phyloP scores from a whole-genome alignment of 2,888 invertebrate genomes.

The Ceriagrion tenellum region DNA sequence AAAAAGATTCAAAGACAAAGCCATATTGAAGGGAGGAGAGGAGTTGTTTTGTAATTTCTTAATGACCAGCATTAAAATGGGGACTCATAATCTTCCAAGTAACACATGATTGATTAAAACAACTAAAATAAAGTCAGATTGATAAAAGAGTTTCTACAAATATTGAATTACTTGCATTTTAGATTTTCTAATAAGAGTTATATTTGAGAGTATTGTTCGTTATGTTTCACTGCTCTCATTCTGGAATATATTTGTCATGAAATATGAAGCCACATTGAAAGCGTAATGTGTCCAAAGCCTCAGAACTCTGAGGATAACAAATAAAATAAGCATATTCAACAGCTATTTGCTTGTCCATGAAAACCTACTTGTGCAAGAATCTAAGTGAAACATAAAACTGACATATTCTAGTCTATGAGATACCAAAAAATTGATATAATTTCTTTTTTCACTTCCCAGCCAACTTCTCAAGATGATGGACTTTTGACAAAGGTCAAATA shows the following conservation, averaged over 20 bases:
- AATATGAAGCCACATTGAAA: constrained; percentile 59
- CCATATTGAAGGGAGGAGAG: neutral
- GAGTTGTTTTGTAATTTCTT: neutral
- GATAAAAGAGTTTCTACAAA: neutral
- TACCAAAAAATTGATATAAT: constrained; percentile 9
- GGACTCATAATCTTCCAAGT: neutral
- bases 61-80: constrained; percentile 5
- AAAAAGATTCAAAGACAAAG: neutral
- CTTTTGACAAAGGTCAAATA: neutral
- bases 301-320: constrained; percentile 43
- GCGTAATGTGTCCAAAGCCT: constrained; percentile 45
- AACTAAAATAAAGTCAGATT: neutral
- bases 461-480: neutral
- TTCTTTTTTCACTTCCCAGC: neutral
- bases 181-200: neutral
- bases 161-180: neutral
- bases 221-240: constrained; percentile 16
- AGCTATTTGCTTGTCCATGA: constrained; percentile 2
- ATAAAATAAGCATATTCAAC: constrained; percentile 55
- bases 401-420: constrained; percentile 4
- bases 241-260: constrained; percentile 52
- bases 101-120: neutral
- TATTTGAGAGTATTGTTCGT: neutral
- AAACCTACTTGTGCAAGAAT: constrained; percentile 55
- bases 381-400: constrained; percentile 6